These are phyloP conservation scores for Arenaria interpres DNA, from an alignment of 2,113 vertebrate species.

Conservation along the genomic window DNA sequence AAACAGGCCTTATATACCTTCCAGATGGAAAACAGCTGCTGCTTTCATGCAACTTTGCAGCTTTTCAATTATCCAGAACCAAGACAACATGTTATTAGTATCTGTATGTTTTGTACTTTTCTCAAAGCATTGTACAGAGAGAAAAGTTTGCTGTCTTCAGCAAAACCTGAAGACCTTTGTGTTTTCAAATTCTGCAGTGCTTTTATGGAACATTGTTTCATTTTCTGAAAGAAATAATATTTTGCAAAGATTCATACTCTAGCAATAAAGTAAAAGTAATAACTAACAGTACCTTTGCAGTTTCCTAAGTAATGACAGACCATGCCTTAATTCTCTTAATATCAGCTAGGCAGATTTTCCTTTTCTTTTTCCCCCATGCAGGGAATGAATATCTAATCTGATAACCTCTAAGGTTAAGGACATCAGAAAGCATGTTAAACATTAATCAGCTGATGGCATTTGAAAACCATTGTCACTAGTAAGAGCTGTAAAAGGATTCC, in stretches of 20 bases:
- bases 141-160: not conserved
- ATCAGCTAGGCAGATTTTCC: not conserved
- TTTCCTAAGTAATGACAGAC: not conserved
- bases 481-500: slow-evolving; percentile 3
- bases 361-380: not conserved
- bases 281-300: not conserved
- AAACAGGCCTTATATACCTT: not conserved
- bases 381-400: slow-evolving; percentile 27
- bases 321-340: not conserved
- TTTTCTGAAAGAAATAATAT: not conserved
- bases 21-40: not conserved
- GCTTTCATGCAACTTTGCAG: not conserved
- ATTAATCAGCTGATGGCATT: slow-evolving; percentile 63
- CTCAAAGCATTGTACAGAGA: not conserved
- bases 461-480: not conserved
- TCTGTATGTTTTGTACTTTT: not conserved
- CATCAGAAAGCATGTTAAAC: slow-evolving; percentile 64
- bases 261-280: not conserved
- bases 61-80: not conserved
- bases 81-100: not conserved
- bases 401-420: slow-evolving; percentile 44
- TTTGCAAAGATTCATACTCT: not conserved
- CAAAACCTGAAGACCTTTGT: not conserved
- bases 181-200: not conserved
- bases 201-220: not conserved